Evolutionary conservation across 1,140 invertebrate genomes (phyloP).

Genomic region (Drosophila repleta): DNA sequence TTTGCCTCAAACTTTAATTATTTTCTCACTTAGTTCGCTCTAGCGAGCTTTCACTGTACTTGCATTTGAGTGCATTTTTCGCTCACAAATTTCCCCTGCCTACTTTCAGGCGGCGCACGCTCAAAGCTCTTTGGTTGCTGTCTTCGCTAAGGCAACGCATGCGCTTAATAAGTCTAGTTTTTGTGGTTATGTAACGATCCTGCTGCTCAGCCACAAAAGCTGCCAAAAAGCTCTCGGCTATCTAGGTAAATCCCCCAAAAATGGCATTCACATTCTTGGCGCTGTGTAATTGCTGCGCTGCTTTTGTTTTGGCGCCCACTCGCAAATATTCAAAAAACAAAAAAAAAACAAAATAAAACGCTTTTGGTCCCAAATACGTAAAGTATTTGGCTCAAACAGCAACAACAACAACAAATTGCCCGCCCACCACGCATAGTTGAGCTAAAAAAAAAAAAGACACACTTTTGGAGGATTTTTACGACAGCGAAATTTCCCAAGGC

Average conservation of each 20-base stretch:
- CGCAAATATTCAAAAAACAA: slow-evolving; percentile 43
- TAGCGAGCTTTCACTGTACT: too few species aligned
- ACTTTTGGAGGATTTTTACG: slow-evolving; percentile 65
- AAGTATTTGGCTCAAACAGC: slow-evolving; percentile 60
- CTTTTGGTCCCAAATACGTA: slow-evolving; percentile 78
- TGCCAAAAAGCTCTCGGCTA: background rate
- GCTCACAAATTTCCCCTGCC: slow-evolving; percentile 4
- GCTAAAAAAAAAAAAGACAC: slow-evolving; percentile 39
- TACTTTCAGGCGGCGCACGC: slow-evolving; percentile 28
- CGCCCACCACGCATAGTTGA: slow-evolving; percentile 35
- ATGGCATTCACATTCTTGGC: slow-evolving; percentile 4
- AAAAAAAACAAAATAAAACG: slow-evolving; percentile 27
- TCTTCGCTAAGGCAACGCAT: slow-evolving; percentile 16
- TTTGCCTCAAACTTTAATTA: too few species aligned
- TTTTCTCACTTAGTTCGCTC: too few species aligned
- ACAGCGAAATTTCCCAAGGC: slow-evolving; percentile 53
- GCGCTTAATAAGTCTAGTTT: slow-evolving; percentile 4
- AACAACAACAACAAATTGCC: slow-evolving; percentile 27
- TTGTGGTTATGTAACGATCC: background rate
- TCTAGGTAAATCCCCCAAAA: slow-evolving; percentile 1
- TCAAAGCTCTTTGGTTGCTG: slow-evolving; percentile 26
- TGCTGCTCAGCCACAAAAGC: background rate
- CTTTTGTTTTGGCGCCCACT: slow-evolving; percentile 55
- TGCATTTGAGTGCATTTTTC: too few species aligned
- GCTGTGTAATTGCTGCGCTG: slow-evolving; percentile 45